Percentiles rank a stretch among this genome's conserved stretches.
Evolutionary conservation across 2,797 vertebrate species (phyloP).

Genomic region (Silurus lanzhouensis): DNA sequence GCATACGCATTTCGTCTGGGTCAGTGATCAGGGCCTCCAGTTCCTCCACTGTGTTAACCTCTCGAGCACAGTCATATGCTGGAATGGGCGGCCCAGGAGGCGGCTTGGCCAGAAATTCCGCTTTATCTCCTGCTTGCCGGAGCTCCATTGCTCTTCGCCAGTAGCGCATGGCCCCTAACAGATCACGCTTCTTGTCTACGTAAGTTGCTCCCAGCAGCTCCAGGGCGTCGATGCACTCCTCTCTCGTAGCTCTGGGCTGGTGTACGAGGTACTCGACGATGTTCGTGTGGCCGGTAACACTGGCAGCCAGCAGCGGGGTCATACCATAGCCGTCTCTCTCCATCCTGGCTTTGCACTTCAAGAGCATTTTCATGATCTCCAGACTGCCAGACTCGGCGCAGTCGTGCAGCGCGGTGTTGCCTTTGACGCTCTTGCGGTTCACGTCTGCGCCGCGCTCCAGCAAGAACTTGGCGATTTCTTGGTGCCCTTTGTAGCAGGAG

Average conservation of each 20-base stretch:
- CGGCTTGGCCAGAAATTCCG: slow-evolving; percentile 77
- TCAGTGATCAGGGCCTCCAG: slow-evolving; percentile 92
- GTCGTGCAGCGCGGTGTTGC: slow-evolving; percentile 94
- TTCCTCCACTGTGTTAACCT: slow-evolving; percentile 84
- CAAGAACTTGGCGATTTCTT: slow-evolving; percentile 92
- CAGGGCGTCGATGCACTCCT: slow-evolving; percentile 85
- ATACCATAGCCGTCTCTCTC: slow-evolving; percentile 93
- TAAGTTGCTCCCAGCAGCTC: slow-evolving; percentile 93
- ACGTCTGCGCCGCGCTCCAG: slow-evolving; percentile 91
- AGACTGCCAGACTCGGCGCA: slow-evolving; percentile 94
- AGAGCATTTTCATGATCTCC: slow-evolving; percentile 94
- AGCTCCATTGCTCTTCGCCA: slow-evolving; percentile 94
- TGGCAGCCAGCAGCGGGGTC: slow-evolving; percentile 92
- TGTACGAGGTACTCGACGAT: slow-evolving; percentile 94
- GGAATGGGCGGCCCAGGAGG: slow-evolving; percentile 82
- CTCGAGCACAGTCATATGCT: slow-evolving; percentile 88
- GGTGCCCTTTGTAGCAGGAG: slow-evolving; percentile 95
- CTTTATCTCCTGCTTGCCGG: slow-evolving; percentile 77
- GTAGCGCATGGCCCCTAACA: slow-evolving; percentile 88
- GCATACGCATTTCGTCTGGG: slow-evolving; percentile 96
- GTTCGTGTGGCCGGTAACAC: slow-evolving; percentile 94
- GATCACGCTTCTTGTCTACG: slow-evolving; percentile 94
- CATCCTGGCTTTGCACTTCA: slow-evolving; percentile 88
- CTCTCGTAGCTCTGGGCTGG: slow-evolving; percentile 73
- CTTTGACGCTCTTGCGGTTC: slow-evolving; percentile 93